A percentile compares a stretch with the other conserved stretches of the same genome.
Evolutionary conservation across 2,888 invertebrate species (phyloP).

Genomic region (Tachina fera): DNA sequence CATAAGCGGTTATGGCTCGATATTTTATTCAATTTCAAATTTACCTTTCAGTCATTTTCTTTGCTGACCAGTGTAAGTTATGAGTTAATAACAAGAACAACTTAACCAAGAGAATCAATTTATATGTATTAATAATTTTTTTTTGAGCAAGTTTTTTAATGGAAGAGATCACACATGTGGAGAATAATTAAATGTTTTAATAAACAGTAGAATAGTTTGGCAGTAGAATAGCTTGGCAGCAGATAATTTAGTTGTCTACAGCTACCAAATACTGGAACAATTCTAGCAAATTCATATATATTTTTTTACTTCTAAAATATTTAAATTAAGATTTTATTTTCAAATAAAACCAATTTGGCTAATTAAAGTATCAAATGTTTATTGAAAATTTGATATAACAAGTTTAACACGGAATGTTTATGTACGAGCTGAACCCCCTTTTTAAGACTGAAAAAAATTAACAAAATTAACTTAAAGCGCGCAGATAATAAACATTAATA

Average conservation of each 20-base stretch:
- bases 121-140: constrained; percentile 2
- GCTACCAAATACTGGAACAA: constrained; percentile 11
- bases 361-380: background rate
- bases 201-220: constrained; percentile 19
- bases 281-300: background rate
- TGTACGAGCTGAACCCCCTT: no score
- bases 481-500: constrained; percentile 3
- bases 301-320: background rate
- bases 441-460: background rate
- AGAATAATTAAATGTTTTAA: constrained; percentile 18
- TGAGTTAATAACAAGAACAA: constrained; percentile 19
- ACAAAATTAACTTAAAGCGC: background rate
- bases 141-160: background rate
- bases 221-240: constrained; percentile 33
- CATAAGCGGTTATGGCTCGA: no score
- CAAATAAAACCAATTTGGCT: background rate
- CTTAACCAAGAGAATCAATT: constrained; percentile 8
- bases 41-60: background rate
- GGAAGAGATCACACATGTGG: constrained; percentile 11
- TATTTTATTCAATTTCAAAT: background rate
- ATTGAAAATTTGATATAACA: constrained; percentile 1
- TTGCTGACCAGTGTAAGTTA: background rate
- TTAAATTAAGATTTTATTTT: no score
- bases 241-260: constrained; percentile 44
- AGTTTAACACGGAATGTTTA: background rate